Evolutionary conservation across 2,113 vertebrate genomes (phyloP), one percentile per base, ranked within the genome.

Genomic region (Eulemur rufifrons): DNA sequence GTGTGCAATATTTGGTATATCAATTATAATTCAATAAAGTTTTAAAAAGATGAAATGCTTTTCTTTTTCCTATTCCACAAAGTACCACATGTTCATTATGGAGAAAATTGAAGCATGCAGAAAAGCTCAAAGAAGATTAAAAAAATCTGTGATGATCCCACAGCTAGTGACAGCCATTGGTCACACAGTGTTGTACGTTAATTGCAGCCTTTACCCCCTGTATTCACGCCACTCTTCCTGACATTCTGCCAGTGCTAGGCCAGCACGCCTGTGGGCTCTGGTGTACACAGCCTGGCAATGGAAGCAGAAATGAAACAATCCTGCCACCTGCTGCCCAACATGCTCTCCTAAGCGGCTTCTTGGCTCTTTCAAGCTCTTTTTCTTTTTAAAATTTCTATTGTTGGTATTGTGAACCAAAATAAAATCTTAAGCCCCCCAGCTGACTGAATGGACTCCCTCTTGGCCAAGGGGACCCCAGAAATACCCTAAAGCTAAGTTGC

Each of bases 261-360:
- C 13, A 34, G 45, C 32, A 7, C 52, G 59, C 59, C 71, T 52
- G 59, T 73, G 73, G 68, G 27, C 42, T 77, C 87, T 69, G 52
- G 39, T 42, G 21, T 20, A 37, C 42, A 20, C 34, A 88, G 17
- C 47, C 29, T 89, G 89, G 68, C 80, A 94, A 83, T 1, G 84
- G 76, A 83, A 91, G 77, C 52, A 66, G 63, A 97, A 96, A 84
- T 97, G 89, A 97, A 94, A 86, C 97, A 98, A 97, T 89, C 83
- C 96, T 98, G 97, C 97, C 97, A 97, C 96, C 97, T 98, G 94
- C 96, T 97, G 97, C 94, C 92, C 37, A 9, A 86, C 52, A 77
- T 17, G 11, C 37, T 95, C 63, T 81, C 80, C 56, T 91, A 76
- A 95, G 47, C 74, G 91, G 74, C 8, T 47, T 71, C 91, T 85